These are phyloP conservation scores for Podarcis cretensis DNA, from an alignment of 2,113 vertebrate genomes.

Conservation along the genomic window DNA sequence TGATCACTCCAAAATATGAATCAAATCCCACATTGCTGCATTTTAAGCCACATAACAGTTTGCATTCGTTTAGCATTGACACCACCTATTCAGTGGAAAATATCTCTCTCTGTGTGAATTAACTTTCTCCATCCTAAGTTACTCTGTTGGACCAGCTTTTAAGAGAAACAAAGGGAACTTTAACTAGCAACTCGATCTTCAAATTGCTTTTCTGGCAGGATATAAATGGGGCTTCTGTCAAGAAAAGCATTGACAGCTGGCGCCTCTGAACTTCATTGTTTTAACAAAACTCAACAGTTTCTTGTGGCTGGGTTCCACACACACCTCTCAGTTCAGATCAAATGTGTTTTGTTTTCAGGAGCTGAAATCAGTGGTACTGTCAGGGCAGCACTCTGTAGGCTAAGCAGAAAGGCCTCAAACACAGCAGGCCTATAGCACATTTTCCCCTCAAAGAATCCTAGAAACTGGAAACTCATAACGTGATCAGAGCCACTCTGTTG, in stretches of 20 bases:
- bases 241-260: not conserved
- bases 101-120: not conserved
- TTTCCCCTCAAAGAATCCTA: not conserved
- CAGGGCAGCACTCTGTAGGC: not conserved
- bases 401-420: not conserved
- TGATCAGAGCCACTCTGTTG: too few species aligned
- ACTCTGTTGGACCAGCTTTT: not conserved
- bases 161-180: not conserved
- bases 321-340: not conserved
- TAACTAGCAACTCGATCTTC: not conserved
- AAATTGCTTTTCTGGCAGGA: slow-evolving; percentile 2
- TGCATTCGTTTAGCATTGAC: not conserved
- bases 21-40: not conserved
- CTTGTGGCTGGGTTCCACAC: not conserved
- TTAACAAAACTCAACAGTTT: not conserved
- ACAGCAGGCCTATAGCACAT: not conserved
- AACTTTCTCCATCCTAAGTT: not conserved
- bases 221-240: not conserved
- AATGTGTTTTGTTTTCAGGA: not conserved
- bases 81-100: not conserved
- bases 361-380: too few species aligned
- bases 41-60: not conserved
- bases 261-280: not conserved
- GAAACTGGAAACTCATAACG: not conserved
- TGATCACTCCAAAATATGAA: not conserved